Percentiles rank a stretch among this genome's conserved stretches.
Evolutionary conservation across 2,888 invertebrate genomes (phyloP).

Genomic region (Eupithecia exiguata): DNA sequence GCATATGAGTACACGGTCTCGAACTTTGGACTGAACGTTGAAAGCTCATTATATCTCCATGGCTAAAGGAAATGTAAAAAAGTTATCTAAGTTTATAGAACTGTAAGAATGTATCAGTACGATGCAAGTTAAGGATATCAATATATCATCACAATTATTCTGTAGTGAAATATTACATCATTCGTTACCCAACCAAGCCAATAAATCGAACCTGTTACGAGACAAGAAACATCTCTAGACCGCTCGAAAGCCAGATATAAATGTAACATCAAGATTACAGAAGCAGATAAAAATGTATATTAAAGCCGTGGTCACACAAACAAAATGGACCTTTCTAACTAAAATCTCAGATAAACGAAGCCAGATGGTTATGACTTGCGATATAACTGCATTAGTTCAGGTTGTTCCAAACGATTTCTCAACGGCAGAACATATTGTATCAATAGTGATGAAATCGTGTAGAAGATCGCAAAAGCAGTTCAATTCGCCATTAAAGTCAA

Average conservation of each 20-base stretch:
- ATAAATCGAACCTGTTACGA: conserved; percentile 30
- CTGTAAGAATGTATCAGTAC: neutral
- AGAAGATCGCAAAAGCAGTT: conserved; percentile 47
- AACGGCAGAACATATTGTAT: conserved; percentile 35
- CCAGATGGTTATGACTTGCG: conserved; percentile 53
- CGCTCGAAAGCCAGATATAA: conserved; percentile 40
- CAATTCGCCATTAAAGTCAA: conserved; percentile 44
- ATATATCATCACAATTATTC: conserved; percentile 1
- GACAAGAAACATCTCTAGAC: conserved; percentile 35
- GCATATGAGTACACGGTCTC: neutral
- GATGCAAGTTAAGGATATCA: conserved; percentile 3
- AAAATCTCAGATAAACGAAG: conserved; percentile 49
- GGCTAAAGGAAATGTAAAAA: neutral
- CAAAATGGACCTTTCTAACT: conserved; percentile 48
- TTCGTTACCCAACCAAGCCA: conserved; percentile 31
- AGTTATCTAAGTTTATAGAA: neutral
- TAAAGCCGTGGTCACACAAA: conserved; percentile 40
- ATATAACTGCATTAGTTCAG: conserved; percentile 39
- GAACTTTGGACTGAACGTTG: neutral
- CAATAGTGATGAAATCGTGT: conserved; percentile 45
- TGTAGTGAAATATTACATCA: conserved; percentile 13
- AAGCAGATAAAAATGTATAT: conserved; percentile 43
- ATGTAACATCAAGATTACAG: conserved; percentile 43
- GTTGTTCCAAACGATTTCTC: conserved; percentile 27
- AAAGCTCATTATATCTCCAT: neutral